Conservation (phyloP, 2,888 invertebrate genomes). For the Agriotes lineatus region DNA sequence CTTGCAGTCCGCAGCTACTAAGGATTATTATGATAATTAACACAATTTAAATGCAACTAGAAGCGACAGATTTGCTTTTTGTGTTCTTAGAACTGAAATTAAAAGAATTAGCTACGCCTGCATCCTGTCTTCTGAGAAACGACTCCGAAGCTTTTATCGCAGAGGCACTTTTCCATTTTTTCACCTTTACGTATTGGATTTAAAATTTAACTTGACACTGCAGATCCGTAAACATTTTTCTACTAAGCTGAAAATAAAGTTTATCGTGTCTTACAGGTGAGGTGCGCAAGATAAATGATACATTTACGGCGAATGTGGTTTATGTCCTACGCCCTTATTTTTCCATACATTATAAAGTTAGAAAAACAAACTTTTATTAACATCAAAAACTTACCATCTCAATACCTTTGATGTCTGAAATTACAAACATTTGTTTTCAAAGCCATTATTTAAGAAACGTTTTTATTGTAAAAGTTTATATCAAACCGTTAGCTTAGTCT, state of each 20-base stretch:
- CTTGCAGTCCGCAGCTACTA: neutral
- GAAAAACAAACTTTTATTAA: too few relatives aligned
- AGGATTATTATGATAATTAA: neutral
- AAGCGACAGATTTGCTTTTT: neutral
- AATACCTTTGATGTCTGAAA: too few relatives aligned
- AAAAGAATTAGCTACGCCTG: slow-evolving; percentile 1
- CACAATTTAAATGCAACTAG: neutral
- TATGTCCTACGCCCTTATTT: too few relatives aligned
- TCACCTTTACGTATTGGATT: slow-evolving; percentile 6
- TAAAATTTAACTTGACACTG: slow-evolving; percentile 4
- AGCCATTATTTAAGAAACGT: too few relatives aligned
- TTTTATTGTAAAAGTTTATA: too few relatives aligned
- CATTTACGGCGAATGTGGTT: too few relatives aligned
- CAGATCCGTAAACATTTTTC: neutral
- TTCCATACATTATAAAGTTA: too few relatives aligned
- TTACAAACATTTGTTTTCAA: too few relatives aligned
- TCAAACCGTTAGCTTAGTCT: too few relatives aligned
- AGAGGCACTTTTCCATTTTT: neutral
- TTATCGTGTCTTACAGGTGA: neutral
- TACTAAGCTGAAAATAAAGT: neutral
- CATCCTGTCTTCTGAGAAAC: slow-evolving; percentile 28
- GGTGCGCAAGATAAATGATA: neutral
- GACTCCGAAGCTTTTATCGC: neutral
- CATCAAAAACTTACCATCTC: too few relatives aligned
- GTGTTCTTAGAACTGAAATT: neutral